Evolutionary conservation across 2,113 vertebrate genomes (phyloP).

Genomic region (Brachirus orientalis): DNA sequence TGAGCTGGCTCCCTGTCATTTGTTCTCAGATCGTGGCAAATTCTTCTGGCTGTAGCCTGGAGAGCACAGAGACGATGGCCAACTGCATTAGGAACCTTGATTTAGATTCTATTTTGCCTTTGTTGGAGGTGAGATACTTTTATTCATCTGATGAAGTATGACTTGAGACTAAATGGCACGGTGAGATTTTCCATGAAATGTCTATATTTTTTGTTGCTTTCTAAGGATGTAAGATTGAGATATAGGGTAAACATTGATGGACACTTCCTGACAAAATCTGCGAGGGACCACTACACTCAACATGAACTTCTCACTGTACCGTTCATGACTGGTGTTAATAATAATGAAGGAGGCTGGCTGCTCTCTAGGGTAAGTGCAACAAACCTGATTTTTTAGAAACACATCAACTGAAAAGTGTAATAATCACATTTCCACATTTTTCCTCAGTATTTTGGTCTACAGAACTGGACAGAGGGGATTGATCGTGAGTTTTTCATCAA

Average conservation of each 20-base stretch:
- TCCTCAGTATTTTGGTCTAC: slow-evolving; percentile 52
- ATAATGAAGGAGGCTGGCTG: slow-evolving; percentile 62
- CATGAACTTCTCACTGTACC: slow-evolving; percentile 54
- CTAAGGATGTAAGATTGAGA: not conserved
- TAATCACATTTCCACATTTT: not conserved
- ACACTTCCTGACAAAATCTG: slow-evolving; percentile 52
- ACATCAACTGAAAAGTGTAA: not conserved
- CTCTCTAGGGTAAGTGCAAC: slow-evolving; percentile 33
- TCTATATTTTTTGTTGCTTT: not conserved
- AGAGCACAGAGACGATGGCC: slow-evolving; percentile 70
- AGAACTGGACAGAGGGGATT: slow-evolving; percentile 80
- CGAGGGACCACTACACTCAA: slow-evolving; percentile 38
- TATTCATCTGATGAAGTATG: not conserved
- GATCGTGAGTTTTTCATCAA: slow-evolving; percentile 47
- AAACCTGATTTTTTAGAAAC: not conserved
- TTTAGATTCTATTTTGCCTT: slow-evolving; percentile 28
- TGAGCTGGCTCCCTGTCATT: too few species aligned
- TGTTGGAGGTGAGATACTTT: slow-evolving; percentile 35
- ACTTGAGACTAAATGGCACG: not conserved
- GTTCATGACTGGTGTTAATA: slow-evolving; percentile 65
- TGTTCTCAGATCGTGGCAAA: slow-evolving; percentile 69
- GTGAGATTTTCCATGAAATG: not conserved
- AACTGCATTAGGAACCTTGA: slow-evolving; percentile 74
- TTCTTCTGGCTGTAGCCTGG: slow-evolving; percentile 72
- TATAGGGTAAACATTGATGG: slow-evolving; percentile 35